phyloP scores from a whole-genome alignment of 2,113 vertebrate genomes.

The Tupaia tana region DNA sequence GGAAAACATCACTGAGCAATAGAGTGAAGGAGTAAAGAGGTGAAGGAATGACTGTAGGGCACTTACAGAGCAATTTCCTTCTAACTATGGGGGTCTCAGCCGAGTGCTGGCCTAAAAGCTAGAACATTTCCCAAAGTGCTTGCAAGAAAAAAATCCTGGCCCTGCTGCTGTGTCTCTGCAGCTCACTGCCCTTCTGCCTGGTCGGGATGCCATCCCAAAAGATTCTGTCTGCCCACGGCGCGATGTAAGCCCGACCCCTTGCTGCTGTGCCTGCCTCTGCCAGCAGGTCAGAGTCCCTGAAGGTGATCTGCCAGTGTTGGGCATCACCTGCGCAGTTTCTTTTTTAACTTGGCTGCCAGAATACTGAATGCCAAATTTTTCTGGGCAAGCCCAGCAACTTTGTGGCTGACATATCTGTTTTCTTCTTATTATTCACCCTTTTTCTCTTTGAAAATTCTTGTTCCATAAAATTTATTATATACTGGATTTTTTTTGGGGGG shows the following conservation, averaged over 20 bases:
- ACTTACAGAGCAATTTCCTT: not conserved
- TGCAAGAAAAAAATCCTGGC: not conserved
- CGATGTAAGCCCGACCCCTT: accelerated
- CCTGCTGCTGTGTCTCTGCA: not conserved
- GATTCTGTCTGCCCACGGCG: not conserved
- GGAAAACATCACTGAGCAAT: not conserved
- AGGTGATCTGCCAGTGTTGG: not conserved
- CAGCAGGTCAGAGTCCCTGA: not conserved
- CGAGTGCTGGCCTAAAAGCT: not conserved
- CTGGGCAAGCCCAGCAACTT: conserved; percentile 14
- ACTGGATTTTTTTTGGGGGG: not conserved
- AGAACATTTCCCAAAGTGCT: not conserved
- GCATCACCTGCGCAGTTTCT: not conserved
- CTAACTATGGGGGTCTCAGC: not conserved
- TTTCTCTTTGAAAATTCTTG: conserved; percentile 19
- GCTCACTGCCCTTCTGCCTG: not conserved
- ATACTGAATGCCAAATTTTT: conserved; percentile 30
- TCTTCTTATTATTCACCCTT: not conserved
- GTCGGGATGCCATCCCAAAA: not conserved
- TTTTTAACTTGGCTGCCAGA: conserved; percentile 36
- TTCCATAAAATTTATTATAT: conserved; percentile 6
- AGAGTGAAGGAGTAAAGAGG: not conserved
- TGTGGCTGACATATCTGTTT: conserved; percentile 11
- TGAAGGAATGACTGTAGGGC: not conserved
- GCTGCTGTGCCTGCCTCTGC: not conserved